Evolutionary conservation across 2,113 vertebrate species (phyloP), one percentile per base, ranked within the genome.

Genomic region (Gavia stellata): DNA sequence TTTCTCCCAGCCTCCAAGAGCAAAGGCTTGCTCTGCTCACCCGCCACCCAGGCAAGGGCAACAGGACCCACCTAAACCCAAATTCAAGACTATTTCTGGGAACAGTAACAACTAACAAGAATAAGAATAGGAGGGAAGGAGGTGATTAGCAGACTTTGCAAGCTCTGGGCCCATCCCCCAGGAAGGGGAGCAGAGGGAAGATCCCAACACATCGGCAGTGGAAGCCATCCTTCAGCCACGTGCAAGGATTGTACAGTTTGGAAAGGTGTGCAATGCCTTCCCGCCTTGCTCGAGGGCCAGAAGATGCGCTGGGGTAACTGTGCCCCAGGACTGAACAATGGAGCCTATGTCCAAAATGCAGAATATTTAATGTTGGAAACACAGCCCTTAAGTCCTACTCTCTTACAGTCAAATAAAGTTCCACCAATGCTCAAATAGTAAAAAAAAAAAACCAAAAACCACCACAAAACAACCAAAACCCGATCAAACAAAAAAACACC

Each of bases 111-210:
- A 5, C 47, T 62, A 61, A 61, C 7, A 71, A 61, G 65, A 73
- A 17, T 5, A 63, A 24, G 14, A 61, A 29, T 7, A 65, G 55
- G 56, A 93, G 25, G 45, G 16, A 66, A 77, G 31, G 26, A 66
- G 45, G 4, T 83, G 34, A n/a, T 47, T 21, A 73, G 21, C 65
- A 72, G 49, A 61, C 18, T 44, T 77, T 31, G 15, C 4, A 14
- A 42, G 18, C 7, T 62, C 50, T 4, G 1, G 23, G 50, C 13
- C 17, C 24, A 61, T 4, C 5, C 2, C 0, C 0, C 16, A 42
- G 68, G 38, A 84, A 62, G 10, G 28, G 11, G 34, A 86, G 34
- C 5, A 21, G 36, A 62, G 25, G 26, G 52, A 85, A 75, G 63
- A 34, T 33, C 16, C 29, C 19, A 40, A 10, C 0, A 2, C 7